Base-by-base conservation (phyloP, 2,797 vertebrate species). In the Parambassis ranga region DNA sequence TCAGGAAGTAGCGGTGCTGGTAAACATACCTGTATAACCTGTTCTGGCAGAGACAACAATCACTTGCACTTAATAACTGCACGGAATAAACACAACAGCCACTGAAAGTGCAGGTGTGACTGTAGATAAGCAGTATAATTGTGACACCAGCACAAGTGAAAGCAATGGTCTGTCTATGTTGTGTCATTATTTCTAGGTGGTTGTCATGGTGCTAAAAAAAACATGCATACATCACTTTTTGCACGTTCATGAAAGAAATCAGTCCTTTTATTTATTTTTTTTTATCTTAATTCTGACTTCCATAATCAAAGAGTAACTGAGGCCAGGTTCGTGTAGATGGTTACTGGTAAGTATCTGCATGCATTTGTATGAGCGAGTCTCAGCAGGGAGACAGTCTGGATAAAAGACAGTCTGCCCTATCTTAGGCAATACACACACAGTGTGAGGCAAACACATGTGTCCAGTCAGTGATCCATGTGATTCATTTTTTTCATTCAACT, bases 371-470 rank as follows among this genome's bases (percentile, higher is more conserved):
- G 36, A 61, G 32, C 77, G 43, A 66, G 84, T 81, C 31, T 53
- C 18, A 64, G 51, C 84, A 71, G 27, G 80, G n/a, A n/a, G n/a
- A n/a, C n/a, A n/a, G n/a, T n/a, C 24, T 10, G 36, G 15, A 35
- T 32, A 79, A 81, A 81, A 53, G 18, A 55, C 60, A 55, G 24
- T 11, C 19, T 32, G 10, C 10, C n/a, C 22, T 26, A 14, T 28
- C 37, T 72, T 33, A 27, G 75, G 56, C 61, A 59, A 75, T 30
- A 28, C 7, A 19, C 3, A 15, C 19, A 8, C 1, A n/a, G 13
- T 41, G 5, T 30, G 19, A 5, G 27, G 20, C 6, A 22, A 18
- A 28, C 20, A 41, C 48, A 26, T 8, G 33, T 42, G 7, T 22
- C 38, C 11, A 28, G 13, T 20, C 15, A 2, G 26, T 33, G 31